Evolutionary conservation across 1,140 invertebrate genomes (phyloP).

Genomic region (Ephestia elutella): DNA sequence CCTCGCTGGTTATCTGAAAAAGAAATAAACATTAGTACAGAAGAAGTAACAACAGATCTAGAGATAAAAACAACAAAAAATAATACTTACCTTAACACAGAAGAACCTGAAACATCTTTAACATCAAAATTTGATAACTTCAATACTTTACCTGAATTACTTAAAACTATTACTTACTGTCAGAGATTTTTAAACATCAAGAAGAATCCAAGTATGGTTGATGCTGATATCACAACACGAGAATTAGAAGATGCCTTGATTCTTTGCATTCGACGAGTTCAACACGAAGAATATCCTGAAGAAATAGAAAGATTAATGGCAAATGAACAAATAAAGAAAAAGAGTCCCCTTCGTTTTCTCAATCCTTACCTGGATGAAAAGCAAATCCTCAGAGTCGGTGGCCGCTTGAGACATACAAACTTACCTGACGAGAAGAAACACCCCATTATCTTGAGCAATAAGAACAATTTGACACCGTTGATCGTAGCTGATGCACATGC

Average conservation of each 20-base stretch:
- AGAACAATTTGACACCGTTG: not conserved
- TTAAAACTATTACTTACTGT: slow-evolving; percentile 6
- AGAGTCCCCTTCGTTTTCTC: slow-evolving; percentile 19
- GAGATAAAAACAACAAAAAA: not conserved
- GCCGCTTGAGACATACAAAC: slow-evolving; percentile 33
- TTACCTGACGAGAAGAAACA: not conserved
- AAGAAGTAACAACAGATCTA: not conserved
- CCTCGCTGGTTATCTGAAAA: slow-evolving; percentile 31
- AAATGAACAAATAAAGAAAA: slow-evolving; percentile 16
- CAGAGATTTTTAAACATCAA: slow-evolving; percentile 2
- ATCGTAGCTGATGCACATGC: slow-evolving; percentile 12
- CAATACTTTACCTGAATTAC: slow-evolving; percentile 4
- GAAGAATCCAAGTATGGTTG: not conserved
- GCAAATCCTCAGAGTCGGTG: slow-evolving; percentile 54
- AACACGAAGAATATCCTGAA: slow-evolving; percentile 18
- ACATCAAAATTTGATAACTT: not conserved
- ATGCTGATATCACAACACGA: not conserved
- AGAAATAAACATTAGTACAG: slow-evolving; percentile 2
- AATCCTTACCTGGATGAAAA: slow-evolving; percentile 46
- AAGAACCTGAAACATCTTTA: not conserved
- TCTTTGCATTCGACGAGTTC: not conserved
- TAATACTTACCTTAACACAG: not conserved
- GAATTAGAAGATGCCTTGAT: slow-evolving; percentile 6
- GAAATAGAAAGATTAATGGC: slow-evolving; percentile 22
- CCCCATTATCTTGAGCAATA: slow-evolving; percentile 12